Percentiles rank a stretch among this genome's conserved stretches.
phyloP scores from a whole-genome alignment of 2,797 vertebrate species.

The Hippopotamyrus pictus region DNA sequence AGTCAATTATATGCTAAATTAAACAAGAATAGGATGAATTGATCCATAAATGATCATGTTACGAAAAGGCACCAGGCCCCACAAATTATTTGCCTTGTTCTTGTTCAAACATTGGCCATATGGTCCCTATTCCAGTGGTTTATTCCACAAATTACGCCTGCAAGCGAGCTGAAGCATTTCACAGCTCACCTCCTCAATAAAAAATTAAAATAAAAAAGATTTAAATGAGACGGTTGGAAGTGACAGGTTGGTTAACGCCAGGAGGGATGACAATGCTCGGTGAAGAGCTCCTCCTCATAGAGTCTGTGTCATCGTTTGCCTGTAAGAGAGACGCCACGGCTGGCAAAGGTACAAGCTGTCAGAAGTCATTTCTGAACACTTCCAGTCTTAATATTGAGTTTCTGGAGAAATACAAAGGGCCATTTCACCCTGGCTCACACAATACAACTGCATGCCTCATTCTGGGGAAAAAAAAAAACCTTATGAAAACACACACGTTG shows the following conservation, averaged over 20 bases:
- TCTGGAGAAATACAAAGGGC: constrained; percentile 12
- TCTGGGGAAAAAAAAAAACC: neutral
- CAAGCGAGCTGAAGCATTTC: constrained; percentile 45
- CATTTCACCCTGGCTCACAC: neutral
- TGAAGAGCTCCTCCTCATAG: neutral
- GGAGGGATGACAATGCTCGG: neutral
- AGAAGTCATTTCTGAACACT: neutral
- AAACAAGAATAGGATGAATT: constrained; percentile 76
- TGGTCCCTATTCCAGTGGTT: constrained; percentile 46
- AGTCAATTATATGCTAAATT: constrained; percentile 82
- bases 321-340: neutral
- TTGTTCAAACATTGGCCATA: constrained; percentile 47
- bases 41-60: constrained; percentile 79
- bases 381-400: constrained; percentile 16
- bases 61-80: constrained; percentile 56
- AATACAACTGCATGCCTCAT: neutral
- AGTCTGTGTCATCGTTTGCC: neutral
- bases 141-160: constrained; percentile 53
- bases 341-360: neutral
- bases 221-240: constrained; percentile 29
- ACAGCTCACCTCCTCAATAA: constrained; percentile 22
- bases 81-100: constrained; percentile 61
- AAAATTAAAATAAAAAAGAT: constrained; percentile 25
- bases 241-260: constrained; percentile 17
- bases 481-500: constrained; percentile 14